phyloP scores from a whole-genome alignment of 2,888 invertebrate genomes.

The Sminthurides aquaticus region DNA sequence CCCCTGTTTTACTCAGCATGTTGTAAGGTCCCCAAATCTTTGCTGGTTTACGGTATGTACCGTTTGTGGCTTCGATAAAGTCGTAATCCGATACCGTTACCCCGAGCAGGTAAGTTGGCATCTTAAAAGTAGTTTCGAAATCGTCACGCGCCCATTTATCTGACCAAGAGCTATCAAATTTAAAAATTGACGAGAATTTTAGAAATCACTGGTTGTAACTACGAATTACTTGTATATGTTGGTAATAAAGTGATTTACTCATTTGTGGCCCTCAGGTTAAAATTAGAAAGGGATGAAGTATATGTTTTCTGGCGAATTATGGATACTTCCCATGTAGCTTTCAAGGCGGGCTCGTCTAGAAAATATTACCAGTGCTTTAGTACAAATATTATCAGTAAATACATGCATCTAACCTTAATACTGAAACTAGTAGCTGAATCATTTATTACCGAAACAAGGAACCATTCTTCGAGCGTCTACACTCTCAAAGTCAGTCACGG shows the following conservation, averaged over 20 bases:
- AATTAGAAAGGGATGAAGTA: conserved; percentile 27
- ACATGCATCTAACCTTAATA: too few species aligned
- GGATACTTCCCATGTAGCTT: conserved; percentile 30
- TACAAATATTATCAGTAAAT: background rate
- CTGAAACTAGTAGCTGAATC: background rate
- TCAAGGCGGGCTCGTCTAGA: conserved; percentile 32
- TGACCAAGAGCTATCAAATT: too few species aligned
- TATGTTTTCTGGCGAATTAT: conserved; percentile 26
- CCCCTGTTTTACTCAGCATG: conserved; percentile 1
- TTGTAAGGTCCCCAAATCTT: conserved; percentile 33
- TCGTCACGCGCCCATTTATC: conserved; percentile 35
- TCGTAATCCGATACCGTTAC: conserved; percentile 35
- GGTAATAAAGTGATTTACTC: too few species aligned
- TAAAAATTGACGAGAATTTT: too few species aligned
- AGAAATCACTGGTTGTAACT: too few species aligned
- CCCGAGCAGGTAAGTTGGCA: conserved; percentile 35
- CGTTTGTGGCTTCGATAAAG: conserved; percentile 11
- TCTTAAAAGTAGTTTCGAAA: conserved; percentile 21
- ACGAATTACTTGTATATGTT: too few species aligned
- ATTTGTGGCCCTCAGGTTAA: conserved; percentile 18
- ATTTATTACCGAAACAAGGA: conserved; percentile 32
- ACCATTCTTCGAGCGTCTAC: conserved; percentile 32
- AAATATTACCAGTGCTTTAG: background rate
- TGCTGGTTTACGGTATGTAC: conserved; percentile 23
- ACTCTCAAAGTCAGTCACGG: conserved; percentile 34